A percentile compares a stretch with the other conserved stretches of the same genome.
Conservation (phyloP, 2,797 vertebrate species). For the Tragelaphus eurycerus region DNA sequence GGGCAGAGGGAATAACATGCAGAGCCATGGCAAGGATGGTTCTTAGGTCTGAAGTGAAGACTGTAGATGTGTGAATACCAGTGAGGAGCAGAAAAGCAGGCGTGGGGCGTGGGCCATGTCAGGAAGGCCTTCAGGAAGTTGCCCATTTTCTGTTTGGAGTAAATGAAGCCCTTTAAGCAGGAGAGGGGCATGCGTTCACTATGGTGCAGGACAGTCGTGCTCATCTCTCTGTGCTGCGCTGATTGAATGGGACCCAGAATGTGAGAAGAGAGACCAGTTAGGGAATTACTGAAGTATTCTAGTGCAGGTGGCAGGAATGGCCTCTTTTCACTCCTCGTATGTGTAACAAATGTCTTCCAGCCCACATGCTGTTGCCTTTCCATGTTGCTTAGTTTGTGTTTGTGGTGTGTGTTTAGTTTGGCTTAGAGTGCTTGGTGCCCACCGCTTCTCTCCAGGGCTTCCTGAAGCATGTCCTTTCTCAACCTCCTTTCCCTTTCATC, state of each 20-base stretch:
- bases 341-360: neutral
- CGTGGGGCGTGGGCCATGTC: neutral
- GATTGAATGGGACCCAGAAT: neutral
- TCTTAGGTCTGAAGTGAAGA: neutral
- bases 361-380: neutral
- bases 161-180: neutral
- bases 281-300: neutral
- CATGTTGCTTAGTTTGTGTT: neutral
- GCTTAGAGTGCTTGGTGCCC: neutral
- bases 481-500: neutral
- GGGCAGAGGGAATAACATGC: neutral
- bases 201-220: neutral
- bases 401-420: neutral
- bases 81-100: neutral
- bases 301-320: neutral
- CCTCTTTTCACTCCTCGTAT: neutral
- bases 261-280: neutral
- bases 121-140: neutral
- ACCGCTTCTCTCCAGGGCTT: neutral
- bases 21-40: neutral
- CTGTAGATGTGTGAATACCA: neutral
- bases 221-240: neutral
- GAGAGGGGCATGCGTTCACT: neutral
- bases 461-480: neutral
- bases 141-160: neutral